Base-by-base conservation (phyloP, 2,888 invertebrate genomes). In the Drosophila mimica region DNA sequence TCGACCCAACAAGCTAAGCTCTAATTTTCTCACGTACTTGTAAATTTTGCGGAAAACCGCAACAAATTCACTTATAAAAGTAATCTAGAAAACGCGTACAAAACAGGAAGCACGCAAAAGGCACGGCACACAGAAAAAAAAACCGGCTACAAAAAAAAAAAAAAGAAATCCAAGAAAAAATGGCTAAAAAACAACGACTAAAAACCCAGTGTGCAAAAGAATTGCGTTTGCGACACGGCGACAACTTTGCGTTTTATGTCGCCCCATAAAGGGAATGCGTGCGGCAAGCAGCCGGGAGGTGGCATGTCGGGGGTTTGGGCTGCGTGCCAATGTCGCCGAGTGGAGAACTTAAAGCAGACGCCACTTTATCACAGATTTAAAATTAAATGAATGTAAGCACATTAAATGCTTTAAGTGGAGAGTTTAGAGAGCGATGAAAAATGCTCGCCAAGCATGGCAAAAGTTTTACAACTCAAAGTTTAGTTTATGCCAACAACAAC, bases 11-110 rank as follows among this genome's bases (percentile, higher is more conserved):
- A 73, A 82, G 85, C 85, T 85, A 87, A 87, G 88, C 87, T 83
- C 89, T 87, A 87, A 87, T 87, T 87, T 89, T 87, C 87, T 87
- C 87, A 87, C 87, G 87, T 87, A 87, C 87, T 87, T 89, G 89
- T 87, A 87, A 87, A 87, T 89, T 87, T 87, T 89, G 87, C 87
- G 87, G 87, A 87, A 87, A 87, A 87, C 87, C 87, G 87, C 87
- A 87, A 87, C 87, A 87, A 87, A 87, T 87, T 87, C 89, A 87
- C 87, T 87, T 87, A 87, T 80, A 87, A 87, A 87, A 87, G 87
- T 87, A 87, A 87, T 89, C 89, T 87, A 85, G 89, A 88, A 85
- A 85, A 76, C 88, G 86, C 85, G 85, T 81, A 85, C 81, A 69
- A 77, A 83, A 86, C 87, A 87, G 87, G 87, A 84, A 86, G 84